Percentiles rank a stretch among this genome's conserved stretches.
phyloP scores from a whole-genome alignment of 2,888 invertebrate genomes.

The Aromia moschata region DNA sequence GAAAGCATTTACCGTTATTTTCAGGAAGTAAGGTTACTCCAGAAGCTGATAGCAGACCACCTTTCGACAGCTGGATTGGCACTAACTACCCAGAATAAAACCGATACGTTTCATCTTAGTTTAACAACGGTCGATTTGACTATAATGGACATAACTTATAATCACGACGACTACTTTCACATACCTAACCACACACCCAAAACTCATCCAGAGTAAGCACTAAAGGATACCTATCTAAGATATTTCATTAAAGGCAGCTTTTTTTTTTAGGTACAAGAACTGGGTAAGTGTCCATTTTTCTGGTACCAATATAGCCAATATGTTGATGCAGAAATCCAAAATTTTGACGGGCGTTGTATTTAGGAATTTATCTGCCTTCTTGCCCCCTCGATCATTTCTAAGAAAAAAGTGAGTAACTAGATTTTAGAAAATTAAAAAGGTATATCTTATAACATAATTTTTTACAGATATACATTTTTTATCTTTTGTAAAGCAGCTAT shows the following conservation, averaged over 20 bases:
- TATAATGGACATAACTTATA: constrained; percentile 33
- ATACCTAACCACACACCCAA: constrained; percentile 27
- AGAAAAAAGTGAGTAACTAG: constrained; percentile 67
- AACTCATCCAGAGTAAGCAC: constrained; percentile 11
- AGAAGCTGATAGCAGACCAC: constrained; percentile 45
- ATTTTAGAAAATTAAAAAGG: too few relatives aligned
- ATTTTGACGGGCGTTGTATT: constrained; percentile 67
- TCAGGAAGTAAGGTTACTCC: constrained; percentile 48
- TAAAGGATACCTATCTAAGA: neutral
- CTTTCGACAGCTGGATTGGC: constrained; percentile 36
- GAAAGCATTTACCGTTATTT: neutral
- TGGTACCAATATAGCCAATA: constrained; percentile 27
- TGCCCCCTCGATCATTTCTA: constrained; percentile 70
- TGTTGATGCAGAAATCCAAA: constrained; percentile 17
- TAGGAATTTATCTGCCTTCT: constrained; percentile 70
- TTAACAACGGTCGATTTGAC: constrained; percentile 43
- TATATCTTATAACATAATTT: too few relatives aligned
- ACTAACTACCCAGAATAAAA: constrained; percentile 30
- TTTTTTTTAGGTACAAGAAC: constrained; percentile 29
- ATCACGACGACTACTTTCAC: constrained; percentile 29
- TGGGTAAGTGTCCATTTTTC: constrained; percentile 38
- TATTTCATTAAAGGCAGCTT: neutral
- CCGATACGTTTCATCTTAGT: constrained; percentile 36
- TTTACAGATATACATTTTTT: too few relatives aligned
- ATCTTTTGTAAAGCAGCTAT: too few relatives aligned